Evolutionary conservation across 2,888 invertebrate genomes (phyloP).

Genomic region (Gymnocheta viridis): DNA sequence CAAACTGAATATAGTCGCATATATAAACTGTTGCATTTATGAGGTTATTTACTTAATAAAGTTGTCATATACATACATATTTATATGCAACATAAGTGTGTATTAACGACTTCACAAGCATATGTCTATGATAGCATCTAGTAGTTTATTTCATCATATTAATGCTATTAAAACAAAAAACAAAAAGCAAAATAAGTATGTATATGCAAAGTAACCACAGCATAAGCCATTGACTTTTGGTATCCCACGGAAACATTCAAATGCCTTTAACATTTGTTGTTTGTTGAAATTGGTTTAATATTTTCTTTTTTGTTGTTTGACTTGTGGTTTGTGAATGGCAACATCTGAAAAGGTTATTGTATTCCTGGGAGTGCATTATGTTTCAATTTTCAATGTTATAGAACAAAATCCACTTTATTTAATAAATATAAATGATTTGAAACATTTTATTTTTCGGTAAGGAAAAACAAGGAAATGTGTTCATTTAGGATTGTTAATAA

Average conservation of each 20-base stretch:
- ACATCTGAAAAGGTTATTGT: conserved; percentile 47
- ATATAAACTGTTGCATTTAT: background rate
- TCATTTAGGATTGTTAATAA: too few species aligned
- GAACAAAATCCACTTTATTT: background rate
- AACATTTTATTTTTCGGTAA: background rate
- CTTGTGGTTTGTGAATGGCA: conserved; percentile 24
- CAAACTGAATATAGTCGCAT: background rate
- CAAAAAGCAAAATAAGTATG: background rate
- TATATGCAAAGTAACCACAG: conserved; percentile 62
- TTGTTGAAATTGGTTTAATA: conserved; percentile 31
- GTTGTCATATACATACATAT: background rate
- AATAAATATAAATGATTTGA: background rate
- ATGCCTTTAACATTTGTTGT: conserved; percentile 39
- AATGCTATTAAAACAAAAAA: conserved; percentile 18
- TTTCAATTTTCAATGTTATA: background rate
- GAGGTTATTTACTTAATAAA: conserved; percentile 15
- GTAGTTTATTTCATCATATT: conserved; percentile 50
- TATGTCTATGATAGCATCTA: conserved; percentile 30
- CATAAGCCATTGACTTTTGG: conserved; percentile 63
- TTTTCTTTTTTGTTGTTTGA: conserved; percentile 24
- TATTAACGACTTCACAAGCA: background rate
- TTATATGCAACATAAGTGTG: background rate
- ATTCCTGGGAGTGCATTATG: conserved; percentile 31
- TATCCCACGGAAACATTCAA: conserved; percentile 64
- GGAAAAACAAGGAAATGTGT: too few species aligned